Evolutionary conservation across 2,888 invertebrate species (phyloP), one percentile per base, ranked within the genome.

Genomic region (Galerucella calmariensis): DNA sequence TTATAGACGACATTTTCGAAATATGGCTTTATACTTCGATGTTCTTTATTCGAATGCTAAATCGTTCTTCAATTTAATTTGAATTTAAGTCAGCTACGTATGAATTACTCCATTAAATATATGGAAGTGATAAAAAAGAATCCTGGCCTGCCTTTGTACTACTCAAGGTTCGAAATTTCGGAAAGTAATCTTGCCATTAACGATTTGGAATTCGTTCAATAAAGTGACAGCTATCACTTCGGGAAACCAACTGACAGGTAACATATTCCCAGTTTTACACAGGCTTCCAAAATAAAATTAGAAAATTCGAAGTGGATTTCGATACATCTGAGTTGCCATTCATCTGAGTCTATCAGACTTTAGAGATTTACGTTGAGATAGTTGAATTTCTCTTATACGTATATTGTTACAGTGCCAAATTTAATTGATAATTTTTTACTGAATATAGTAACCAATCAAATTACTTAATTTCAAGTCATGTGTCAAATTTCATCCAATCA

Each of bases 201-300:
- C 35, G 24, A 62, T 14, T 62, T 14, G 61, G 27, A 44, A 16
- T 11, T 46, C 63, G 63, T 63, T 46, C 20, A 44, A 44, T 16
- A 44, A 63, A 63, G 63, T 63, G 63, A 63, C 20, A 63, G 63
- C 35, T 9, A 51, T 53, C 62, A 62, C 51, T 62, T 51, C 20
- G 51, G 53, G 53, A 70, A 59, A 53, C 67, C 27, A 48, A 44
- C n/a, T 44, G 58, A 56, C 67, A 24, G 67, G 27, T 6, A 67
- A 56, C 61, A 69, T 48, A 69, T 69, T 69, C 48, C 20, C 61
- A 61, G 59, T 61, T 69, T 61, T 61, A 69, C 61, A 35, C 61
- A 35, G 61, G 58, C 56, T 24, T 69, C 51, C 27, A 69, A 69
- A 69, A 68, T 68, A 27, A 68, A 68, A 69, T 69, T 69, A 69